Evolutionary conservation across 2,113 vertebrate genomes (phyloP).

Genomic region (Clinocottus analis): DNA sequence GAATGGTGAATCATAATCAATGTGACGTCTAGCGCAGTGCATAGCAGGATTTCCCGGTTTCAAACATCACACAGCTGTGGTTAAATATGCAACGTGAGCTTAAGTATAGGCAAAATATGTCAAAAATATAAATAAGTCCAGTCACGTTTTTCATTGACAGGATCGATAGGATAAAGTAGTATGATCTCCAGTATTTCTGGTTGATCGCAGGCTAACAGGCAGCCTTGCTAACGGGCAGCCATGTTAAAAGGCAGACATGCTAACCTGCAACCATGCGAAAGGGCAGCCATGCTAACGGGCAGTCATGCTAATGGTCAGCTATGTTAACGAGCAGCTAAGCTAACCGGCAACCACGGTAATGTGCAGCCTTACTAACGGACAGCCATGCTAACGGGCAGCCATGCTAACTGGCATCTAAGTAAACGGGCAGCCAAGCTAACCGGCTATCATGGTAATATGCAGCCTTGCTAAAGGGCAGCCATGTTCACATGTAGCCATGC

Average conservation of each 20-base stretch:
- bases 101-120: no score
- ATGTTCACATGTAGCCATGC: background rate
- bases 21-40: background rate
- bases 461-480: no score
- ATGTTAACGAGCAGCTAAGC: background rate
- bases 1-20: background rate
- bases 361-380: no score
- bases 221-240: no score
- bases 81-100: background rate
- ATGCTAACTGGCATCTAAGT: no score
- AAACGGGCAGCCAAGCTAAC: no score
- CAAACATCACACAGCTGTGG: background rate
- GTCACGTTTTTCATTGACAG: no score
- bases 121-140: background rate
- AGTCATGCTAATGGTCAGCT: background rate
- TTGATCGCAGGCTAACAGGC: background rate
- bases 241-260: background rate
- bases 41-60: background rate
- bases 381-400: no score
- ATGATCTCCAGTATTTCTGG: background rate
- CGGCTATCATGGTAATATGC: no score
- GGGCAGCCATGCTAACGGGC: background rate
- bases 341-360: no score
- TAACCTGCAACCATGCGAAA: no score
- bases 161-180: background rate